A percentile compares a stretch with the other conserved stretches of the same genome.
Evolutionary conservation across 2,113 vertebrate species (phyloP).

Genomic region (Solea senegalensis): DNA sequence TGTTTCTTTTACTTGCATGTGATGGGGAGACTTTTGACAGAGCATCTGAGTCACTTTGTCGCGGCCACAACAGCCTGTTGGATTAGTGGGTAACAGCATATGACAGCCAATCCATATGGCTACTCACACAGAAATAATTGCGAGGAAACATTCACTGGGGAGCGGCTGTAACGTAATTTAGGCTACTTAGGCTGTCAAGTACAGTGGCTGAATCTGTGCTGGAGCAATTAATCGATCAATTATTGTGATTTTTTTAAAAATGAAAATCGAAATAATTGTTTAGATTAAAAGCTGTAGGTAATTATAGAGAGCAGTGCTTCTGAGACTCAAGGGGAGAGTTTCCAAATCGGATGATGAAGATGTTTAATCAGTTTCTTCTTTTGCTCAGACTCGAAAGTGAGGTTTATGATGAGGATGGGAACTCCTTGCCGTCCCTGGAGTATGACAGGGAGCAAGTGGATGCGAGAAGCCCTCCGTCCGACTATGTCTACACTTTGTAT

Average conservation of each 20-base stretch:
- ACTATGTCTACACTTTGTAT: slow-evolving; percentile 85
- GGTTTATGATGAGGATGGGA: slow-evolving; percentile 89
- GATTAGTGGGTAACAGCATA: slow-evolving; percentile 47
- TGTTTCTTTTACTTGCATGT: neutral
- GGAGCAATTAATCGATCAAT: slow-evolving; percentile 18
- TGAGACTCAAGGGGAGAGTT: too few species aligned
- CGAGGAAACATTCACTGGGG: slow-evolving; percentile 47
- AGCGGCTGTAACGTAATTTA: slow-evolving; percentile 46
- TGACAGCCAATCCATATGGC: slow-evolving; percentile 55
- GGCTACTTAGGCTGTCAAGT: slow-evolving; percentile 21
- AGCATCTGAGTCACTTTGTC: slow-evolving; percentile 3
- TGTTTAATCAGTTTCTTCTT: neutral
- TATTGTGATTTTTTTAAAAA: neutral
- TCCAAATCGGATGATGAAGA: neutral
- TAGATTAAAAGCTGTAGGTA: neutral
- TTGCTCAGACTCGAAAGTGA: slow-evolving; percentile 88
- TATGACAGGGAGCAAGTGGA: slow-evolving; percentile 86
- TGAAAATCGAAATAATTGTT: too few species aligned
- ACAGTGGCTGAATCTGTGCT: slow-evolving; percentile 18
- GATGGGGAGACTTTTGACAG: neutral
- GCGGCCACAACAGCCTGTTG: slow-evolving; percentile 20
- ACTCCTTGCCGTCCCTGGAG: slow-evolving; percentile 86
- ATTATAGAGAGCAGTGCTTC: too few species aligned
- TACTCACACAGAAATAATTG: slow-evolving; percentile 22
- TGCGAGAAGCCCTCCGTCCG: slow-evolving; percentile 84